Evolutionary conservation across 2,888 invertebrate species (phyloP), one percentile per base, ranked within the genome.

Genomic region (Argyresthia albistria): DNA sequence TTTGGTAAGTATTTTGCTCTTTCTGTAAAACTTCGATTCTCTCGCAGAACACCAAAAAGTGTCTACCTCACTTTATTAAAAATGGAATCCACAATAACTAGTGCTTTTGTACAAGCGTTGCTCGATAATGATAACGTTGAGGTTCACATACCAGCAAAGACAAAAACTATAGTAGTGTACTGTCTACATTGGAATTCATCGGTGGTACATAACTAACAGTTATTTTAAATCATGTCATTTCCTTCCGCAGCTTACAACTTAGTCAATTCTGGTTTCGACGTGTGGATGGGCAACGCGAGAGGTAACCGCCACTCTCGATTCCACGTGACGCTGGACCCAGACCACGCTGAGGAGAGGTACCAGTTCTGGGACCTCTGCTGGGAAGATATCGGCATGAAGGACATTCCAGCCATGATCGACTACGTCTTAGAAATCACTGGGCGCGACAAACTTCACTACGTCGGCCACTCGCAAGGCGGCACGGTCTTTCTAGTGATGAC

Each of bases 201-300:
- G 25, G 6, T 25, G 6, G 25, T 25, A 25, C 25, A 25, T 25
- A n/a, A n/a, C n/a, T n/a, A n/a, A n/a, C 25, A 25, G 6, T 25
- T 4, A 25, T 52, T 10, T 37, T 8, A 51, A 7, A 43, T 35
- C 36, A 42, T 39, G n/a, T 46, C 25, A 9, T 52, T 37, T 16
- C 35, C 37, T n/a, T 54, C 65, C 59, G 0, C 62, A 95, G 95
- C 78, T 60, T 93, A 89, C 78, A 88, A 91, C 66, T 82, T 93
- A 46, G 89, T 91, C 0, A 91, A 93, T 58, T 78, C 79, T 14
- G 92, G 93, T 0, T 93, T 90, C 60, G 93, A 93, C 64, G 91
- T 93, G 0, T 97, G 96, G 96, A 66, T 97, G 66, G 95, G 94
- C 0, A 97, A 97, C 71, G 90, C 91, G 10, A 83, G 96, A 53